These are phyloP conservation scores for Chrysocyon brachyurus DNA, from an alignment of 2,797 vertebrate species.

Conservation along the genomic window DNA sequence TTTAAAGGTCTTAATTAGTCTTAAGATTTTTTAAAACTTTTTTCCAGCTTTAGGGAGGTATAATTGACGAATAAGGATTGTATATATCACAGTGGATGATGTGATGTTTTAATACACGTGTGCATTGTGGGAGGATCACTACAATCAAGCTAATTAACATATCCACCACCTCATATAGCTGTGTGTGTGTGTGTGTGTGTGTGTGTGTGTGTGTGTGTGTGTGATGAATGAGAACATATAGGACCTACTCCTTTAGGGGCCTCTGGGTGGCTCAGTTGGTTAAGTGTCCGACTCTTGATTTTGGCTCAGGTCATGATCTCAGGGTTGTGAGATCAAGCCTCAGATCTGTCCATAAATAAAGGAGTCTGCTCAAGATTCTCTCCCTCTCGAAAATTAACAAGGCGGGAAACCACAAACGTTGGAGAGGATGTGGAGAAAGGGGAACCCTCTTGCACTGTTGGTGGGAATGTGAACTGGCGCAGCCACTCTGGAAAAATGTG, in stretches of 20 bases:
- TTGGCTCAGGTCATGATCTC: neutral
- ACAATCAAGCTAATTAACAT: neutral
- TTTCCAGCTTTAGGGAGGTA: neutral
- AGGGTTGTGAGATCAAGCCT: neutral
- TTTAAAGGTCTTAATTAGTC: neutral
- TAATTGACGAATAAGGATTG: neutral
- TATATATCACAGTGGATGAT: neutral
- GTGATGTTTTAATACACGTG: too few species aligned
- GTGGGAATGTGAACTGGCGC: too few species aligned
- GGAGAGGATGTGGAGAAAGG: too few species aligned
- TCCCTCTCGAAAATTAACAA: too few species aligned
- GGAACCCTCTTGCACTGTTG: too few species aligned
- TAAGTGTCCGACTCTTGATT: neutral
- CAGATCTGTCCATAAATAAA: neutral
- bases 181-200: neutral
- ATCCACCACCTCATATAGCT: neutral
- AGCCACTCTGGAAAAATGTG: too few species aligned
- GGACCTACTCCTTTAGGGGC: neutral
- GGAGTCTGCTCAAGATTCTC: neutral
- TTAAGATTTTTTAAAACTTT: neutral
- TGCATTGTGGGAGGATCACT: neutral
- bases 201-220: neutral
- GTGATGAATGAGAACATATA: neutral
- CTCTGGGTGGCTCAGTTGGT: neutral
- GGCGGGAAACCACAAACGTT: too few species aligned